Conservation (phyloP, 2,113 vertebrate species). For the Stigmatopora nigra region DNA sequence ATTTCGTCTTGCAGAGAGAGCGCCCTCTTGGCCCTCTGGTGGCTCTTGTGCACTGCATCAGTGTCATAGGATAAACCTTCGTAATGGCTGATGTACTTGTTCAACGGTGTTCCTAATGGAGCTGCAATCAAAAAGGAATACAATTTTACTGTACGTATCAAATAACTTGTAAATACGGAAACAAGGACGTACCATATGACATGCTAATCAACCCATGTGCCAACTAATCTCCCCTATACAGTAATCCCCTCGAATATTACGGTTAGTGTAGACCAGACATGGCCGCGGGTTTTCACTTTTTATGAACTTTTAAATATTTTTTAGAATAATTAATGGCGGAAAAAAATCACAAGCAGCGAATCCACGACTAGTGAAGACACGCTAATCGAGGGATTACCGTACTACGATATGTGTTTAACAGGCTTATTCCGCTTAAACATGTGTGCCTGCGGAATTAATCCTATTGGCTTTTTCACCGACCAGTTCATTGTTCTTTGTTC, state of each 20-base stretch:
- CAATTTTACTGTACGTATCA: neutral
- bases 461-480: slow-evolving; percentile 21
- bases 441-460: slow-evolving; percentile 32
- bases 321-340: too few species aligned
- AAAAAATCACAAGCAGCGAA: too few species aligned
- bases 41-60: slow-evolving; percentile 84
- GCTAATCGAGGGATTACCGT: too few species aligned
- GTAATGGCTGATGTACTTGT: slow-evolving; percentile 90
- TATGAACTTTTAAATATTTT: too few species aligned
- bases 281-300: too few species aligned
- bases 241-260: too few species aligned
- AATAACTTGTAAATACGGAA: neutral
- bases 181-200: neutral
- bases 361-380: too few species aligned
- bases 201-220: too few species aligned
- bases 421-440: slow-evolving; percentile 30
- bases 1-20: slow-evolving; percentile 80
- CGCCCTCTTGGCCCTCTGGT: slow-evolving; percentile 95
- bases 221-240: too few species aligned
- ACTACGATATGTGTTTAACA: slow-evolving; percentile 21
- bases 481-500: slow-evolving; percentile 37
- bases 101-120: slow-evolving; percentile 82
- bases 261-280: too few species aligned
- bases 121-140: slow-evolving; percentile 67
- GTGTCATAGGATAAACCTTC: slow-evolving; percentile 90